Evolutionary conservation across 2,888 invertebrate species (phyloP), one percentile per base, ranked within the genome.

Genomic region (Megastigmus dorsalis): DNA sequence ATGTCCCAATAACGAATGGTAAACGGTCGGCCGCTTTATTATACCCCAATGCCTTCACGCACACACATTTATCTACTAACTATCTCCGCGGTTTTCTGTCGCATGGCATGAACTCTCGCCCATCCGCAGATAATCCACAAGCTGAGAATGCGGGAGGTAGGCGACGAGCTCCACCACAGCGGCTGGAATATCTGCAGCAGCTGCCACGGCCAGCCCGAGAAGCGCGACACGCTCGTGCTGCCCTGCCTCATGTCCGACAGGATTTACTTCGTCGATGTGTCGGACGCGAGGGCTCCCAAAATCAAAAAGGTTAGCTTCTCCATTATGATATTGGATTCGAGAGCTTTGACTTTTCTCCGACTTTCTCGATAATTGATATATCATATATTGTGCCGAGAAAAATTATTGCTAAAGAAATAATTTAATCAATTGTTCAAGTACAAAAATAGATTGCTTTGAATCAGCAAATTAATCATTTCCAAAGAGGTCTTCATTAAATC

Each of bases 111-210:
- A n/a, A n/a, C 33, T 23, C n/a, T 54, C 10, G 4, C 18, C n/a
- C 23, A 41, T 28, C 85, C n/a, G n/a, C n/a, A 98, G 98, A 93
- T 98, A 3, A 93, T 99, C 52, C 94, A 96, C 85, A 93, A 97
- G 20, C 91, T 97, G 0, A 91, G 92, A 81, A 94, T 97, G 82
- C 94, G 93, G 7, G 88, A 93, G 76, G 88, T 90, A 3, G 94
- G 93, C 0, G 96, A 99, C 83, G 99, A 99, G 86, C 89, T 99
- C 0, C 99, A 99, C 86, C 99, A 99, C 86, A 93, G 94, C 48
- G 98, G 98, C 0, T 99, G 98, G 98, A 98, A 99, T 86, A 93
- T 96, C 0, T 99, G 99, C 87, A 97, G 97, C 80, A 97, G 97
- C 87, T 98, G 98, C 86, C 92, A 94, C 86, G 89, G 87, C 41